Evolutionary conservation across 1,140 invertebrate species (phyloP).

Genomic region (Drosophila pruinosa): DNA sequence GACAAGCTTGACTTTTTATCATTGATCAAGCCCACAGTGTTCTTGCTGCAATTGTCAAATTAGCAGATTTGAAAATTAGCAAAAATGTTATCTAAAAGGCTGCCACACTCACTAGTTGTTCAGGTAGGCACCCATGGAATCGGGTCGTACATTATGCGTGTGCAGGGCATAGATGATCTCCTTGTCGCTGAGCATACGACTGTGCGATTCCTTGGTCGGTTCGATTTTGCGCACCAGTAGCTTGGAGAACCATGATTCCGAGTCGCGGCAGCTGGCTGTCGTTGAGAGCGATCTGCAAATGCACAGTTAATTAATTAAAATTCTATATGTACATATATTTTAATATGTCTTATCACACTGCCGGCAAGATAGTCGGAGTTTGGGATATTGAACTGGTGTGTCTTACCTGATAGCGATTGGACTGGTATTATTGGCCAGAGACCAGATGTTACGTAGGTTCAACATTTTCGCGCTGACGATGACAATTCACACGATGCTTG

Average conservation of each 20-base stretch:
- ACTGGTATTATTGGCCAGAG: conserved; percentile 42
- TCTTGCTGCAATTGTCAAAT: conserved; percentile 87
- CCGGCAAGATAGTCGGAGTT: neutral
- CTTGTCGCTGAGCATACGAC: conserved; percentile 96
- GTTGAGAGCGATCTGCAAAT: conserved; percentile 53
- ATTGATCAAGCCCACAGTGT: conserved; percentile 90
- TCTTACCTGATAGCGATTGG: conserved; percentile 46
- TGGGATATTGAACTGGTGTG: conserved; percentile 7
- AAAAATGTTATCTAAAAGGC: too few relatives aligned
- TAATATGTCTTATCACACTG: neutral
- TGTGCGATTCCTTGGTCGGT: conserved; percentile 97
- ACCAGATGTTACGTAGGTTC: conserved; percentile 67
- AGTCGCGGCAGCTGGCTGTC: conserved; percentile 54
- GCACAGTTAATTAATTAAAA: neutral
- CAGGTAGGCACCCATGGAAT: conserved; percentile 92
- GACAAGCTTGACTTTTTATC: conserved; percentile 88
- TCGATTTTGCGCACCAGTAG: conserved; percentile 95
- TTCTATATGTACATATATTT: neutral
- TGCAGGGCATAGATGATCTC: conserved; percentile 97
- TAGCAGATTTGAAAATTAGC: neutral
- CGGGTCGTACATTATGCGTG: conserved; percentile 96
- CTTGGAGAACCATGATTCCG: conserved; percentile 94
- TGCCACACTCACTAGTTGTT: conserved; percentile 92
- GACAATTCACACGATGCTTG: conserved; percentile 25
- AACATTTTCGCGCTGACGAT: conserved; percentile 53